A percentile compares a stretch with the other conserved stretches of the same genome.
phyloP scores from a whole-genome alignment of 2,797 vertebrate species.

The Arrhamphus sclerolepis region DNA sequence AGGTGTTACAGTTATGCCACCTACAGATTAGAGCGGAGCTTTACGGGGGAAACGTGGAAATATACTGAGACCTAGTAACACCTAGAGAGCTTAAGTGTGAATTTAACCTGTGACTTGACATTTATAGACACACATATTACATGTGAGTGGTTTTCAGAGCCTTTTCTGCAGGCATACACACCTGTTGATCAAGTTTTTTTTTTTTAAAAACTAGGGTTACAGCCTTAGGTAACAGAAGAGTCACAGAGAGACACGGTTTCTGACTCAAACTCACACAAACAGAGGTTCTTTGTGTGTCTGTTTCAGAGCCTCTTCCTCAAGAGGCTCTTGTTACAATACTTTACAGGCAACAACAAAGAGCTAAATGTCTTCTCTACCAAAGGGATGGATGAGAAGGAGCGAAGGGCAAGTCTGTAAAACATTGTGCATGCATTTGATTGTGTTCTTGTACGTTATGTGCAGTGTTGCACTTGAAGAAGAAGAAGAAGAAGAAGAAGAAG shows the following conservation, averaged over 20 bases:
- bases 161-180: slow-evolving; percentile 12
- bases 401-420: slow-evolving; percentile 32
- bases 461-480: too few species aligned
- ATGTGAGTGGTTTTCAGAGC: slow-evolving; percentile 3
- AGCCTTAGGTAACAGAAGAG: slow-evolving; percentile 33
- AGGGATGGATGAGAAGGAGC: slow-evolving; percentile 41
- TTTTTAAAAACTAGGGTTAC: slow-evolving; percentile 10
- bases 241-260: slow-evolving; percentile 35
- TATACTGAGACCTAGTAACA: slow-evolving; percentile 10
- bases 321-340: slow-evolving; percentile 72
- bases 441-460: too few species aligned
- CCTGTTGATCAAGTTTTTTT: slow-evolving; percentile 6
- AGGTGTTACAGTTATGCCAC: slow-evolving; percentile 40
- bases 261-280: slow-evolving; percentile 30
- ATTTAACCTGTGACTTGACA: slow-evolving; percentile 12
- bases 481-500: too few species aligned
- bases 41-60: slow-evolving; percentile 39
- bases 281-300: slow-evolving; percentile 70
- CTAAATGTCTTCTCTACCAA: slow-evolving; percentile 65
- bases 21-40: slow-evolving; percentile 27
- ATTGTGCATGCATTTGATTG: slow-evolving; percentile 4
- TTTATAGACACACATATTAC: slow-evolving; percentile 1
- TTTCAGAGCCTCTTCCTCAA: slow-evolving; percentile 58
- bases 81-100: neutral
- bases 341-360: slow-evolving; percentile 68